These are phyloP conservation scores for Drosophila santomea DNA, from an alignment of 1,140 invertebrate genomes.

Conservation along the genomic window DNA sequence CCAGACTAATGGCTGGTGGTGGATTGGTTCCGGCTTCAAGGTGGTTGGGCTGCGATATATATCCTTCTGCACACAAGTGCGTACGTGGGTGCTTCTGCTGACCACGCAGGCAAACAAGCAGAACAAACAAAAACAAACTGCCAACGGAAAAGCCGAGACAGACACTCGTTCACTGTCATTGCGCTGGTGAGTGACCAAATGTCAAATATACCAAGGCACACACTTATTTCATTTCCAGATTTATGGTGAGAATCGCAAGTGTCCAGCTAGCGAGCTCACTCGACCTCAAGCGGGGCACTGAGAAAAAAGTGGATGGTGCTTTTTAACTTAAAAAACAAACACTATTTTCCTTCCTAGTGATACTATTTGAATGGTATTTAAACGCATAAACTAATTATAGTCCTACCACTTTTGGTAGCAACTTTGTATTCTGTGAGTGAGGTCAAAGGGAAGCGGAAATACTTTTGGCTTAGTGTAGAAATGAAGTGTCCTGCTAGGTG, in stretches of 20 bases:
- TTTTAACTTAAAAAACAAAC: too few species aligned
- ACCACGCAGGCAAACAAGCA: constrained; percentile 52
- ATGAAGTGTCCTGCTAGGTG: constrained; percentile 14
- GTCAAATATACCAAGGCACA: constrained; percentile 75
- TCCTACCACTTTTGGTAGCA: not conserved
- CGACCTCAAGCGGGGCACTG: constrained; percentile 16
- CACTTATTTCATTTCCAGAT: constrained; percentile 80
- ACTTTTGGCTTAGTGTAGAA: constrained; percentile 7
- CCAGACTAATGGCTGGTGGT: constrained; percentile 5
- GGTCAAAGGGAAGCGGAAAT: too few species aligned
- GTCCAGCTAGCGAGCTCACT: constrained; percentile 16
- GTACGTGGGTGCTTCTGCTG: constrained; percentile 58
- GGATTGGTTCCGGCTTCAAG: not conserved
- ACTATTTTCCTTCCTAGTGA: too few species aligned
- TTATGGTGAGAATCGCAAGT: constrained; percentile 61
- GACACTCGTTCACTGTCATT: constrained; percentile 56
- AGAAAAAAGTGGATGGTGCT: not conserved
- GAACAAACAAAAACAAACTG: constrained; percentile 14
- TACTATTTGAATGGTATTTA: too few species aligned
- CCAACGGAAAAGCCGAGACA: constrained; percentile 11
- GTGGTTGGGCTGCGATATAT: not conserved
- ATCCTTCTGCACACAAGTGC: constrained; percentile 20
- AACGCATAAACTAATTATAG: not conserved
- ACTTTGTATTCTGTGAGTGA: too few species aligned
- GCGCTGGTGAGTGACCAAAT: constrained; percentile 72